These are phyloP conservation scores for Drosophila sturtevanti DNA, from an alignment of 1,140 invertebrate genomes.

Conservation along the genomic window DNA sequence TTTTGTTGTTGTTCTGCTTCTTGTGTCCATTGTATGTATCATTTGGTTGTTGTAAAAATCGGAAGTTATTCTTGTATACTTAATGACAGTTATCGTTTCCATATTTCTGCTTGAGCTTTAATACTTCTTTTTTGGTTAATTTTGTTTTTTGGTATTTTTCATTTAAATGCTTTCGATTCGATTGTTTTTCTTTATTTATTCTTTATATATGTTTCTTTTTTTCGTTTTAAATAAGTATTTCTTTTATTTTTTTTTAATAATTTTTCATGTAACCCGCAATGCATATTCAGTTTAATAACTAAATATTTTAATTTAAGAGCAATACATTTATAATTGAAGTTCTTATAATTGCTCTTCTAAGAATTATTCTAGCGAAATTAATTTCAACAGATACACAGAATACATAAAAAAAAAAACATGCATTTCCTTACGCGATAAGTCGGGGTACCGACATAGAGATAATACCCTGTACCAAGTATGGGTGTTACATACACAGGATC, in stretches of 20 bases:
- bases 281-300: conserved; percentile 25
- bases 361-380: conserved; percentile 42
- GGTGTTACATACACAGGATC: no score
- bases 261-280: conserved; percentile 35
- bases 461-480: neutral
- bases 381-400: conserved; percentile 39
- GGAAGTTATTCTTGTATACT: conserved; percentile 39
- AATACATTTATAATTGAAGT: conserved; percentile 18
- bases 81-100: conserved; percentile 48
- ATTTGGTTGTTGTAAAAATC: conserved; percentile 47
- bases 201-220: conserved; percentile 34
- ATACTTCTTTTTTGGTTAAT: conserved; percentile 50
- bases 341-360: conserved; percentile 27
- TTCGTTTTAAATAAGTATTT: conserved; percentile 28
- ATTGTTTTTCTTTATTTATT: conserved; percentile 42
- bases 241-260: conserved; percentile 23
- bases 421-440: neutral
- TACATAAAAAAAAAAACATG: neutral
- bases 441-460: neutral
- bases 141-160: conserved; percentile 34
- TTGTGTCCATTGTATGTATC: conserved; percentile 66
- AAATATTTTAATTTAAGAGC: conserved; percentile 35
- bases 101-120: conserved; percentile 53
- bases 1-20: conserved; percentile 61
- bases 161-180: conserved; percentile 71